Percentiles rank a stretch among this genome's conserved stretches.
These are phyloP conservation scores for Leptothorax acervorum DNA, from an alignment of 2,888 invertebrate species.

Conservation along the genomic window DNA sequence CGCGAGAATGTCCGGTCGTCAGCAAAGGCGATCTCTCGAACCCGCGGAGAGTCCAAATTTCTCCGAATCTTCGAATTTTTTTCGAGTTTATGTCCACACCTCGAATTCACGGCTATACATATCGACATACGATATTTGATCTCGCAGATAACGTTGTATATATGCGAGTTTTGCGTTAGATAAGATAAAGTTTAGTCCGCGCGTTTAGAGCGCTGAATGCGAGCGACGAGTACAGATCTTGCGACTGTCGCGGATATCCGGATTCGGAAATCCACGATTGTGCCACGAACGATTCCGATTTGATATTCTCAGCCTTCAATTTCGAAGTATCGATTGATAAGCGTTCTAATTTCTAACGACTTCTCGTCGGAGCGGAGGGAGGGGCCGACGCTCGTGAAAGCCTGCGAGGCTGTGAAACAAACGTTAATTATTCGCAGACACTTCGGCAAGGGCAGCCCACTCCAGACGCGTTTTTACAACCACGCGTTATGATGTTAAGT, in stretches of 20 bases:
- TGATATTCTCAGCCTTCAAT: background rate
- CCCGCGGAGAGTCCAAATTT: background rate
- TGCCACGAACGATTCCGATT: background rate
- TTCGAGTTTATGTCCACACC: background rate
- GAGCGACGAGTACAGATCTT: too few species aligned
- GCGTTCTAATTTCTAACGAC: constrained; percentile 35
- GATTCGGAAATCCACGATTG: background rate
- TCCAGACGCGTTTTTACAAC: constrained; percentile 69
- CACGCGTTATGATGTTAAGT: constrained; percentile 63
- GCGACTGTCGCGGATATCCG: background rate
- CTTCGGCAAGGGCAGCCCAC: constrained; percentile 58
- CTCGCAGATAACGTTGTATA: background rate
- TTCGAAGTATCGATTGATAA: constrained; percentile 10
- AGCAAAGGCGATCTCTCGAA: background rate
- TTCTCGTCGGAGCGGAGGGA: background rate
- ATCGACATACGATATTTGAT: background rate
- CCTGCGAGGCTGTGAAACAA: constrained; percentile 66
- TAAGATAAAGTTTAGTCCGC: background rate
- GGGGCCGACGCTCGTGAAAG: constrained; percentile 46
- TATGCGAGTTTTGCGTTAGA: background rate
- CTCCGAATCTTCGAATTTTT: background rate
- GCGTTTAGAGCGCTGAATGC: background rate
- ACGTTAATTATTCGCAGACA: constrained; percentile 73
- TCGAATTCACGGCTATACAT: background rate
- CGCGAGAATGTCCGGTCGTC: constrained; percentile 8